Percentiles rank a stretch among this genome's conserved stretches.
Conservation (phyloP, 2,888 invertebrate genomes). For the Calliopum simillimum region DNA sequence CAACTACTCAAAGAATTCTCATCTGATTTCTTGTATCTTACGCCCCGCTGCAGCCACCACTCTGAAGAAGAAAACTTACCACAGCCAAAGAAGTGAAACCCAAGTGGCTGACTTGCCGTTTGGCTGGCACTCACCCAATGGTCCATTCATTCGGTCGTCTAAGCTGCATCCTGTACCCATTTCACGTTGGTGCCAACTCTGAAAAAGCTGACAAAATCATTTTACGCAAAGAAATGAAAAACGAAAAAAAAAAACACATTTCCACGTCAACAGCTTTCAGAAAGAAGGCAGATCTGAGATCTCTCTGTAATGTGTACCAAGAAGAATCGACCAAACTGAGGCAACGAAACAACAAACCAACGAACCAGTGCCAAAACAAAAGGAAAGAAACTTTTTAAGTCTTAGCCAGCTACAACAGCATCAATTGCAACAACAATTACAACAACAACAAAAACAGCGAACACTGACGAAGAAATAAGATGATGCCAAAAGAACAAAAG, state of each 20-base stretch:
- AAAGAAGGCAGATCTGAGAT: background rate
- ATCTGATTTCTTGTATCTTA: slow-evolving; percentile 23
- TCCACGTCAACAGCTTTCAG: slow-evolving; percentile 37
- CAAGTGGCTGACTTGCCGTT: slow-evolving; percentile 13
- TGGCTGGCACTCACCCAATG: background rate
- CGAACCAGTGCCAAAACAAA: background rate
- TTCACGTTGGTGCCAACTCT: slow-evolving; percentile 8
- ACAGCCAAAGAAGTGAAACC: slow-evolving; percentile 32
- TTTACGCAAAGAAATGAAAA: slow-evolving; percentile 24
- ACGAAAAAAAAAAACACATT: background rate
- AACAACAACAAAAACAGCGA: slow-evolving; percentile 51
- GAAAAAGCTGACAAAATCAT: slow-evolving; percentile 39
- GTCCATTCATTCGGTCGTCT: background rate
- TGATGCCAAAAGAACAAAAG: slow-evolving; percentile 51
- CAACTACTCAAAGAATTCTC: slow-evolving; percentile 41
- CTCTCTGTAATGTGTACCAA: background rate
- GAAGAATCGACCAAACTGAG: slow-evolving; percentile 18
- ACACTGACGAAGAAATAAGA: slow-evolving; percentile 37
- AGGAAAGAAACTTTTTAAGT: slow-evolving; percentile 16
- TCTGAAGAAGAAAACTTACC: slow-evolving; percentile 31
- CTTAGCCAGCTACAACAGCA: slow-evolving; percentile 29
- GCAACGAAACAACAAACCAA: background rate
- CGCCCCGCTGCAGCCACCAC: background rate
- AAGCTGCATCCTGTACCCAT: background rate
- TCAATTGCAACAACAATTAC: slow-evolving; percentile 14